Evolutionary conservation across 2,113 vertebrate species (phyloP).

Genomic region (Picathartes gymnocephalus): DNA sequence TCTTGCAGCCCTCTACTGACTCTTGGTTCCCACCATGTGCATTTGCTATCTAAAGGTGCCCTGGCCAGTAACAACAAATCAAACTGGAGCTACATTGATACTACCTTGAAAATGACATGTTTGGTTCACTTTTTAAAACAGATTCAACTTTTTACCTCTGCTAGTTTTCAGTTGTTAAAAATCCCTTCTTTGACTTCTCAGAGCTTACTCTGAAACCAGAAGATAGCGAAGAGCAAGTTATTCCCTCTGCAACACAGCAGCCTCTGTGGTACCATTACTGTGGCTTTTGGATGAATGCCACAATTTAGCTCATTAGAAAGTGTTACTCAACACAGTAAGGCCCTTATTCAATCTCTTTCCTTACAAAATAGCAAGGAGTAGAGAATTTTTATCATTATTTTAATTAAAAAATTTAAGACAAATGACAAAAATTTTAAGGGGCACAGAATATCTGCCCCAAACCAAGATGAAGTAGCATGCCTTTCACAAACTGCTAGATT

Average conservation of each 20-base stretch:
- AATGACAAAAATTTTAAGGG: neutral
- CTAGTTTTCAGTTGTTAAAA: neutral
- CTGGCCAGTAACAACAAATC: neutral
- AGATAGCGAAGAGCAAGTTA: neutral
- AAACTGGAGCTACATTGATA: neutral
- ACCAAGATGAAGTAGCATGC: neutral
- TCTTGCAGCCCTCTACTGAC: neutral
- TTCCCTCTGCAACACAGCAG: neutral
- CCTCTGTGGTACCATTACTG: neutral
- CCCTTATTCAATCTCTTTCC: neutral
- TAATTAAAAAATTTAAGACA: neutral
- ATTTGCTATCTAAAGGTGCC: neutral
- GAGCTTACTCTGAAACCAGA: neutral
- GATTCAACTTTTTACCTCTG: neutral
- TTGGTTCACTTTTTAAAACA: neutral
- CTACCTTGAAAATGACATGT: neutral
- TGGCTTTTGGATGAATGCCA: neutral
- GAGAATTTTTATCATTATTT: neutral
- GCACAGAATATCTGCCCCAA: neutral
- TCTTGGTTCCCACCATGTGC: neutral
- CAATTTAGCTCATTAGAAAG: neutral
- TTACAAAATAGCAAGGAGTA: neutral
- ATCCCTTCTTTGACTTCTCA: neutral
- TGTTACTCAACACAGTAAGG: neutral
- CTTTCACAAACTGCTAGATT: neutral